Evolutionary conservation across 35 echinoderm and acorn worm genomes (phyloP).

Genomic region (Strongylocentrotus purpuratus): DNA sequence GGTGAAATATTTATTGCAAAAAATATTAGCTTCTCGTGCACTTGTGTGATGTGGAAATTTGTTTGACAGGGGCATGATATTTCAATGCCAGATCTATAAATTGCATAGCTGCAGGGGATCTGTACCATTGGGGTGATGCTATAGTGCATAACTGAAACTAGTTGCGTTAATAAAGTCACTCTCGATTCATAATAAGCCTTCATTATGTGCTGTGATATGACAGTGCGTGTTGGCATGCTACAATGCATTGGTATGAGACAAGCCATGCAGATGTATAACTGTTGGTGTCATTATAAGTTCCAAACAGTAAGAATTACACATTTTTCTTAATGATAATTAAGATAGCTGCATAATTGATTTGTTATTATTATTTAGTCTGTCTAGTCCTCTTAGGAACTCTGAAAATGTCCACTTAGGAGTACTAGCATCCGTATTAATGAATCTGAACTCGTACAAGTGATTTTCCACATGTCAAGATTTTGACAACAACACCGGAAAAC

Average conservation of each 20-base stretch:
- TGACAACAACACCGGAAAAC: background rate
- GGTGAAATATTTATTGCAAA: background rate
- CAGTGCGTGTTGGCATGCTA: background rate
- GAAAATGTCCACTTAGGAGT: background rate
- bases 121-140: background rate
- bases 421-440: background rate
- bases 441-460: background rate
- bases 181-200: background rate
- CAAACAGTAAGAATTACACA: background rate
- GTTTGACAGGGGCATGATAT: background rate
- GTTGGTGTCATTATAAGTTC: background rate
- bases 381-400: background rate
- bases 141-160: constrained; percentile 8
- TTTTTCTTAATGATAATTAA: background rate
- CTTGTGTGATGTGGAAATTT: background rate
- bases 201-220: background rate
- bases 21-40: background rate
- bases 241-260: background rate
- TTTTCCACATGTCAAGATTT: background rate
- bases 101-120: background rate
- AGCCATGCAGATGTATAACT: background rate
- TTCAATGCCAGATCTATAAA: background rate
- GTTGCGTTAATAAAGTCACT: background rate
- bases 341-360: background rate
- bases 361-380: background rate